phyloP scores from a whole-genome alignment of 1,140 invertebrate genomes.

The Whitmania pigra region DNA sequence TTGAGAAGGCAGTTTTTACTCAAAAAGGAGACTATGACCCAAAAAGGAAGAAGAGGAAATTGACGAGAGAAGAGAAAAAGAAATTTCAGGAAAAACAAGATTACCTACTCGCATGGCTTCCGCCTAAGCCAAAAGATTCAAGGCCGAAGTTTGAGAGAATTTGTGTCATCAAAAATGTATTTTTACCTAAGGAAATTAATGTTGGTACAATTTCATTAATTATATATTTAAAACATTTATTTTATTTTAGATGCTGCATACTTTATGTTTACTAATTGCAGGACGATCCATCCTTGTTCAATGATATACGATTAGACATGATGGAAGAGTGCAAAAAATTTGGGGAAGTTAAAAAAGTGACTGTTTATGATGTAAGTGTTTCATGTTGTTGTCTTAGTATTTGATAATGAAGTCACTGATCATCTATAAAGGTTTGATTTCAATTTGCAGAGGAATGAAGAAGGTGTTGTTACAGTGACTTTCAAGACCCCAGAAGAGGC shows the following conservation, averaged over 20 bases:
- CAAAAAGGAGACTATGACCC: slow-evolving; percentile 92
- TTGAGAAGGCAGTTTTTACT: slow-evolving; percentile 85
- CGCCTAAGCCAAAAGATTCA: slow-evolving; percentile 72
- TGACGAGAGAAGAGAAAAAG: slow-evolving; percentile 59
- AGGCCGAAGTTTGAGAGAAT: slow-evolving; percentile 73
- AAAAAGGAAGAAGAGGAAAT: slow-evolving; percentile 73
- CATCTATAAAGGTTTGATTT: too few species aligned
- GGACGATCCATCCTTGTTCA: not conserved
- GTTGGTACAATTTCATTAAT: too few species aligned
- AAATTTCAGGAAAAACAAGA: slow-evolving; percentile 61
- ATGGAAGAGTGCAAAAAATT: slow-evolving; percentile 6
- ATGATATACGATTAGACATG: not conserved
- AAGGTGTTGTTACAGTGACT: slow-evolving; percentile 80
- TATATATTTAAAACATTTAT: too few species aligned
- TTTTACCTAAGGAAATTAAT: slow-evolving; percentile 58
- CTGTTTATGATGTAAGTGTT: not conserved
- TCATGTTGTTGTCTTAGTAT: too few species aligned
- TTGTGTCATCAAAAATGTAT: slow-evolving; percentile 87
- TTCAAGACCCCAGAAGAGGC: slow-evolving; percentile 82
- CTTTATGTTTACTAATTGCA: not conserved
- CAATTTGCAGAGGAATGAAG: slow-evolving; percentile 45
- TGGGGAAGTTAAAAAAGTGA: slow-evolving; percentile 8
- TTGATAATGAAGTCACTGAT: too few species aligned
- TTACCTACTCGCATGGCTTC: slow-evolving; percentile 82
- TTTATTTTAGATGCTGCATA: too few species aligned